Evolutionary conservation across 2,888 invertebrate species (phyloP), one percentile per base, ranked within the genome.

Genomic region (Mythimna impura): DNA sequence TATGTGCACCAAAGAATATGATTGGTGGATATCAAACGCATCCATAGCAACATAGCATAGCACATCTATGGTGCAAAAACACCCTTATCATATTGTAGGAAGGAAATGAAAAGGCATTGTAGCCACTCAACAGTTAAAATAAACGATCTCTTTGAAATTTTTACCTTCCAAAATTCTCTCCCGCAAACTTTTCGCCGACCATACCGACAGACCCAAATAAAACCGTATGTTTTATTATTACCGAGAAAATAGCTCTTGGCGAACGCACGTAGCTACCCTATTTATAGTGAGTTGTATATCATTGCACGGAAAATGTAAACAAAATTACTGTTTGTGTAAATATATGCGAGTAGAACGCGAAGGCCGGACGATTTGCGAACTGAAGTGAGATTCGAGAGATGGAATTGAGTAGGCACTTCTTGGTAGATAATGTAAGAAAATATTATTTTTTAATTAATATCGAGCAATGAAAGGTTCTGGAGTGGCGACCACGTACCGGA

Each of bases 271-370:
- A 83, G 80, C 79, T 77, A 69, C 65, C 82, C 88, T 91, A 91
- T 90, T 90, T 87, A 89, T 89, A 91, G 89, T 81, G 77, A 80
- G 83, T 89, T 90, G 90, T 91, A 89, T 91, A 91, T 91, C 88
- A 90, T 90, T 91, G 88, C 89, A 82, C 80, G 84, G 89, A 84
- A 90, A 91, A 92, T 91, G 91, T 94, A 94, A 94, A 94, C 93
- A 93, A 88, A 87, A 90, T 92, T 90, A 87, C 86, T 86, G 91
- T 92, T 93, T 90, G 90, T 89, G 89, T 91, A 92, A 93, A 92
- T 92, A 91, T 81, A 85, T 75, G 78, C 81, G 80, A 71, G 78
- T 76, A 79, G 79, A 86, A 74, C 77, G 63, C 62, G 81, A 86
- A 86, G 82, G 83, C 73, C 81, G 80, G 74, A 76, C 85, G 58